Percentiles rank a stretch among this genome's conserved stretches.
These are phyloP conservation scores for Hecatera dysodea DNA, from an alignment of 2,888 invertebrate species.

Conservation along the genomic window DNA sequence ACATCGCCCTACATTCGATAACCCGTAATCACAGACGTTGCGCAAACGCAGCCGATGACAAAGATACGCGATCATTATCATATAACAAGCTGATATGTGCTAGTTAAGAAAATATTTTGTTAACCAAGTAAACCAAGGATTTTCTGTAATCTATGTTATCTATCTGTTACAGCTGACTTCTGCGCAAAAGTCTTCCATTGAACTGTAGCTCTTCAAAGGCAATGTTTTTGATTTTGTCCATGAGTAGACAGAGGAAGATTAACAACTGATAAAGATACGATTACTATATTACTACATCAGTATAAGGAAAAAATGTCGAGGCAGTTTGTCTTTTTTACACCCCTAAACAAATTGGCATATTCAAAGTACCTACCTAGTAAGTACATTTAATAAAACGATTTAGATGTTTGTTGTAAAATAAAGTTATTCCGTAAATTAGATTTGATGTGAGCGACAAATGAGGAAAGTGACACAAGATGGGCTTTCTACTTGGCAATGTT, in stretches of 20 bases:
- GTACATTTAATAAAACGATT: no score
- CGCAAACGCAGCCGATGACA: constrained; percentile 50
- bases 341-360: no score
- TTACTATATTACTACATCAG: no score
- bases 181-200: not conserved
- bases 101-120: constrained; percentile 27
- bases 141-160: not conserved
- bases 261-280: not conserved
- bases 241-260: not conserved
- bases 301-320: no score
- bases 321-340: no score
- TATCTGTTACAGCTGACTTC: not conserved
- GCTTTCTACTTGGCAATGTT: no score
- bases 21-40: constrained; percentile 53
- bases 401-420: no score
- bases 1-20: constrained; percentile 54
- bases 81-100: constrained; percentile 33
- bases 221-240: not conserved
- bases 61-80: constrained; percentile 57
- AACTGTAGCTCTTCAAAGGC: not conserved
- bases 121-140: constrained; percentile 27
- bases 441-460: no score
- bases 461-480: no score
- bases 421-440: no score
- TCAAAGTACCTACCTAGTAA: no score